Conservation (phyloP, 2,888 invertebrate genomes). For the Osmoderma eremita region DNA sequence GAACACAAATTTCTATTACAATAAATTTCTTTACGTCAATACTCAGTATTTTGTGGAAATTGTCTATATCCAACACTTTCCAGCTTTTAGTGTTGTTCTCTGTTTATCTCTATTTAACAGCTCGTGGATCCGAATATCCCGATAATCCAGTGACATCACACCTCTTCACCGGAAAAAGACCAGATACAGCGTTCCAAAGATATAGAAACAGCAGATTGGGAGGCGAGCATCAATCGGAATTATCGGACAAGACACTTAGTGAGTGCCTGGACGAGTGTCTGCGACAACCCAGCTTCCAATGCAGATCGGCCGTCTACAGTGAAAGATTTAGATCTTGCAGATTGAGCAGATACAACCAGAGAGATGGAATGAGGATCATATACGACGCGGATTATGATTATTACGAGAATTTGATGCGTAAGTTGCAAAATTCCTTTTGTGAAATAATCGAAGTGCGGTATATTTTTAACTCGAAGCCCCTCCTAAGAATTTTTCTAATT, state of each 20-base stretch:
- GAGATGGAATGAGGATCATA: slow-evolving; percentile 87
- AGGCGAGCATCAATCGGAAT: slow-evolving; percentile 90
- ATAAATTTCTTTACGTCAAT: too few relatives aligned
- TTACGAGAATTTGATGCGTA: slow-evolving; percentile 93
- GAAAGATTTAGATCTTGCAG: slow-evolving; percentile 86
- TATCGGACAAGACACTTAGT: slow-evolving; percentile 86
- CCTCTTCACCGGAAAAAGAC: slow-evolving; percentile 80
- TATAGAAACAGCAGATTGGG: slow-evolving; percentile 87
- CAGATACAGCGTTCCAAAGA: slow-evolving; percentile 89
- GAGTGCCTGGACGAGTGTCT: slow-evolving; percentile 92
- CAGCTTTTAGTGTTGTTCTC: too few relatives aligned
- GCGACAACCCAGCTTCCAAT: slow-evolving; percentile 88
- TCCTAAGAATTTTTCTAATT: too few relatives aligned
- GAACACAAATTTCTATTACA: too few relatives aligned
- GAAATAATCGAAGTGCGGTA: neutral
- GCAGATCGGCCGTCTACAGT: slow-evolving; percentile 89
- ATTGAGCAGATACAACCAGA: slow-evolving; percentile 85
- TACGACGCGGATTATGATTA: slow-evolving; percentile 94
- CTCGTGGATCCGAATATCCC: slow-evolving; percentile 88
- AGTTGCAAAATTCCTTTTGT: slow-evolving; percentile 62
- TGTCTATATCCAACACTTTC: too few relatives aligned
- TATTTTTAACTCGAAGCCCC: neutral
- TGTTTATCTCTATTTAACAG: slow-evolving; percentile 63
- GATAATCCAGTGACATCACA: slow-evolving; percentile 88
- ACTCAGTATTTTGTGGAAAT: too few relatives aligned